These are phyloP conservation scores for Catagonus wagneri DNA, from an alignment of 2,113 vertebrate genomes.

Conservation along the genomic window DNA sequence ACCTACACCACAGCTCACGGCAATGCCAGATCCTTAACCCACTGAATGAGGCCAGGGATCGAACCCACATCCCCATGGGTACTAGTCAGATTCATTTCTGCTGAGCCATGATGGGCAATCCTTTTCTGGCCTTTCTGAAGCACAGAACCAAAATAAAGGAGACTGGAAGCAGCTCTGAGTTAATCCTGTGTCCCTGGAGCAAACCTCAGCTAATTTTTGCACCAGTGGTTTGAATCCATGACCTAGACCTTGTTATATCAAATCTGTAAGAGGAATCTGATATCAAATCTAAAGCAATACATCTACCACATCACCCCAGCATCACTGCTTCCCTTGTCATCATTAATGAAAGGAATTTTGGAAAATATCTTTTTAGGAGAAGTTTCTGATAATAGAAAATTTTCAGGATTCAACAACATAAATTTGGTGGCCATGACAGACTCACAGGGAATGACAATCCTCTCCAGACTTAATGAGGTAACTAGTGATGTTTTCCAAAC, in stretches of 20 bases:
- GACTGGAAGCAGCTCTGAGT: not conserved
- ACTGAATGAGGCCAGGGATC: no score
- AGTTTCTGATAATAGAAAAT: not conserved
- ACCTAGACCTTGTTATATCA: slow-evolving; percentile 43
- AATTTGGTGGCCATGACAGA: not conserved
- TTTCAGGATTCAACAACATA: not conserved
- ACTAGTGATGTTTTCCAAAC: not conserved
- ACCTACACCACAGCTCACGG: no score
- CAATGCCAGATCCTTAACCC: no score
- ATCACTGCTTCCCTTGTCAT: not conserved
- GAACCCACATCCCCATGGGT: no score
- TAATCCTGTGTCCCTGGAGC: slow-evolving; percentile 7
- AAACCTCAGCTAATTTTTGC: slow-evolving; percentile 54
- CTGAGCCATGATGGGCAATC: no score
- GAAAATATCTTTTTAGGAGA: not conserved
- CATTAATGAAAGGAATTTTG: not conserved
- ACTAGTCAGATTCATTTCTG: no score
- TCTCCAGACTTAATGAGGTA: not conserved
- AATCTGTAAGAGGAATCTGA: not conserved
- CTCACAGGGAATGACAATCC: not conserved
- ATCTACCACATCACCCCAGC: not conserved
- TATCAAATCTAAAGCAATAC: not conserved
- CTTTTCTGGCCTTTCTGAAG: not conserved
- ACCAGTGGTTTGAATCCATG: slow-evolving; percentile 29
- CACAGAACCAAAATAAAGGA: not conserved